Evolutionary conservation across 2,888 invertebrate species (phyloP).

Genomic region (Acanthosepion pharaonis): DNA sequence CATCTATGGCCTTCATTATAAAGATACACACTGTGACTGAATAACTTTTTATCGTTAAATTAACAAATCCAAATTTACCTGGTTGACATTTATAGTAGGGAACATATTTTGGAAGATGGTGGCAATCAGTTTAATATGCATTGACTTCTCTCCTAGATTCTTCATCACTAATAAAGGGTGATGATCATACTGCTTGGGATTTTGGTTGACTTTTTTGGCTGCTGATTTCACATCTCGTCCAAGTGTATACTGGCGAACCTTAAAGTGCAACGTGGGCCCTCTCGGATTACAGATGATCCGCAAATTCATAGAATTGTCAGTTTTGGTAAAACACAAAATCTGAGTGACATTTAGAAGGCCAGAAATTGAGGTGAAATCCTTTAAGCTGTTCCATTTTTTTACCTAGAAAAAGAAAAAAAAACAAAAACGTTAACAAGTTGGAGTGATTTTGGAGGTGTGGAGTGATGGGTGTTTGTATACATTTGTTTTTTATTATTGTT

Average conservation of each 20-base stretch:
- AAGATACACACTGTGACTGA: too few species aligned
- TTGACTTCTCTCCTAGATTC: constrained; percentile 87
- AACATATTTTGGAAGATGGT: constrained; percentile 99
- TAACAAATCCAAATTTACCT: constrained; percentile 78
- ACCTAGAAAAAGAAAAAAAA: constrained; percentile 78
- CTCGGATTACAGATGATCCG: constrained; percentile 88
- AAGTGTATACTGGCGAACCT: constrained; percentile 84
- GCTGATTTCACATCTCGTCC: constrained; percentile 89
- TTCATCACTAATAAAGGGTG: constrained; percentile 88
- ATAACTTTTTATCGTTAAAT: too few species aligned
- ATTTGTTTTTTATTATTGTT: too few species aligned
- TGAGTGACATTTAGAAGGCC: constrained; percentile 94
- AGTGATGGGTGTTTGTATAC: too few species aligned
- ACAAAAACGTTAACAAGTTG: too few species aligned
- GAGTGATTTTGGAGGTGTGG: too few species aligned
- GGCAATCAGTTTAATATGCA: constrained; percentile 83
- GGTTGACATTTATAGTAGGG: constrained; percentile 94
- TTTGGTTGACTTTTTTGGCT: constrained; percentile 82
- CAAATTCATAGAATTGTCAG: constrained; percentile 83
- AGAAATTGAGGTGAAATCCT: constrained; percentile 94
- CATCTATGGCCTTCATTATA: too few species aligned
- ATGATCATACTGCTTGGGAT: constrained; percentile 83
- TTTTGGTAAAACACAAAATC: constrained; percentile 90
- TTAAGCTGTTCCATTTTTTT: constrained; percentile 91
- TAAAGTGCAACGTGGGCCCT: constrained; percentile 94